Evolutionary conservation across 2,113 vertebrate species (phyloP), one percentile per base, ranked within the genome.

Genomic region (Oncorhynchus mykiss): DNA sequence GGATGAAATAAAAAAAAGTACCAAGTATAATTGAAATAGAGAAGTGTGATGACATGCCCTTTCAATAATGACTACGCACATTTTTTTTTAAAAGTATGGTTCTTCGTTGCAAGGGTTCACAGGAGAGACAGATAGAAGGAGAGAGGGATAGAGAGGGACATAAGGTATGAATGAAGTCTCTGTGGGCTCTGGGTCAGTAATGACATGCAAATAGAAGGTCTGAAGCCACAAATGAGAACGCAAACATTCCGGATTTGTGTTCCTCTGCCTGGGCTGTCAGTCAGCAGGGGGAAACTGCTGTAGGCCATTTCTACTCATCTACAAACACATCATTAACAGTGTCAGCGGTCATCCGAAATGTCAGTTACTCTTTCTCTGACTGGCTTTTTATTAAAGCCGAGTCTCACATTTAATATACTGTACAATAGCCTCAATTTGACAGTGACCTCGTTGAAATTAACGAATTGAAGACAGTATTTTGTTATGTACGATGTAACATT

Each of bases 211-310:
- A 94, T 85, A 91, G 82, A 85, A 82, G 84, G 66, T 76, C 81
- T 72, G 81, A 88, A 86, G 86, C 91, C 90, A 86, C 91, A 91
- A 93, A 90, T 88, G 82, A 90, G 85, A 91, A 83, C 82, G 90
- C 86, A 93, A 92, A 93, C 88, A 92, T 91, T 86, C 82, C 74
- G 72, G 49, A 78, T 39, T 88, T 85, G 82, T 79, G 80, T 78
- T 84, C 78, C 74, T 74, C 87, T 85, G 73, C 78, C 83, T 84
- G 70, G 87, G 79, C 87, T 81, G 87, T 91, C 88, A 73, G 68
- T 93, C 86, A 92, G 73, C 39, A 78, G 80, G 73, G 49, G 31
- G 67, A 22, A 71, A 65, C 7, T 13, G 16, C 6, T 27, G n/a
- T n/a, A 57, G 9, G n/a, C 18, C n/a, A 78, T 73, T 80, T 85